Evolutionary conservation across 2,113 vertebrate species (phyloP), one percentile per base, ranked within the genome.

Genomic region (Sceloporus tristichus): DNA sequence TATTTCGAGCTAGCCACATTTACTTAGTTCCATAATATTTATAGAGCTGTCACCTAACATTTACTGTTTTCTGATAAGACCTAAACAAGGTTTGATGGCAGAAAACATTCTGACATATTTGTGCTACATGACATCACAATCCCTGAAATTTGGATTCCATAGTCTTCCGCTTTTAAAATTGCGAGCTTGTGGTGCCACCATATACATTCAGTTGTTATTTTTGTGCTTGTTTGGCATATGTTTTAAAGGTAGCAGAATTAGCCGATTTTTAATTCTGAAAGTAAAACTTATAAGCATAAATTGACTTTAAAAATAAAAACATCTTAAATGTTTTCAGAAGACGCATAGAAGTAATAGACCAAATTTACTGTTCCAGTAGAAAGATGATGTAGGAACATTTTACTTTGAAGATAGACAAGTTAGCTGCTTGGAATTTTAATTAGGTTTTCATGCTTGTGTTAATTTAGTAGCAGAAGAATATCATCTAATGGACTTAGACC

Each of bases 401-500:
- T 48, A 77, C n/a, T 77, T 48, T 86, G 77, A 25, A 65, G 38
- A 59, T 76, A 65, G 13, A 77, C 8, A 13, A n/a, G 38, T 34
- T 34, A 34, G 18, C 34, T 66, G 34, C 5, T 42, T 65, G 34
- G 59, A 38, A 18, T 66, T 82, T 53, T 40, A 66, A 38, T 42
- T 25, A 48, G 65, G 56, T 76, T 76, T 76, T 76, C 38, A 75
- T 85, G 71, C 23, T 76, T 85, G 23, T 65, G 40, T 76, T 62
- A 59, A 65, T 56, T 18, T 25, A 76, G 4, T 42, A 62, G 14
- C 71, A 78, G 42, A 71, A 2, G 68, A n/a, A 21, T 42, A 42
- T 19, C 54, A 76, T 42, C 2, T 1, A 73, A 54, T 23, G 40
- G 14, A 76, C 62, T 85, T 40, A 76, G n/a, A 40, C 34, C 3